Percentiles rank a stretch among this genome's conserved stretches.
Evolutionary conservation across 2,797 vertebrate species (phyloP).

Genomic region (Chiloscyllium punctatum): DNA sequence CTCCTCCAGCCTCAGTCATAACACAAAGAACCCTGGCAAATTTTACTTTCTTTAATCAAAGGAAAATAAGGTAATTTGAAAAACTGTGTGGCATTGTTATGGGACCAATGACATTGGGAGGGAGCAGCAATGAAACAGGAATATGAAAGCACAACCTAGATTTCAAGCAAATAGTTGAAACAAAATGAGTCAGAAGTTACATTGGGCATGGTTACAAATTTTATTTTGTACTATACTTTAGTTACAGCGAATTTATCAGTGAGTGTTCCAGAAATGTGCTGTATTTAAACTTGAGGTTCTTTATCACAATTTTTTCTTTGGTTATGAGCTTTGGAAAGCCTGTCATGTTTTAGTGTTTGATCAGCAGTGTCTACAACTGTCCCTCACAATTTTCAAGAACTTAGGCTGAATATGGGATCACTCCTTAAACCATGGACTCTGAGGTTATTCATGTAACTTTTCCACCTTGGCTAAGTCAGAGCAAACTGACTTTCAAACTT

Average conservation of each 20-base stretch:
- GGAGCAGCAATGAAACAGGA: neutral
- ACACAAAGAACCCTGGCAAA: neutral
- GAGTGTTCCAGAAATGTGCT: neutral
- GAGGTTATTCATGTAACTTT: neutral
- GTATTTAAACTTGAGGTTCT: slow-evolving; percentile 2
- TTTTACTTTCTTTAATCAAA: neutral
- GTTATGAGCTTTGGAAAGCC: neutral
- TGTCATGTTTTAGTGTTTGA: neutral
- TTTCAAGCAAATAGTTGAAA: neutral
- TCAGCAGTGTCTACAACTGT: neutral
- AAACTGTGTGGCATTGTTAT: neutral
- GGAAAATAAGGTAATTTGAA: neutral
- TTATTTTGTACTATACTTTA: neutral
- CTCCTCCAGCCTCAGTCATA: too few species aligned
- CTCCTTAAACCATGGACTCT: neutral
- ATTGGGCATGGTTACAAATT: neutral
- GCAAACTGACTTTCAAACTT: neutral
- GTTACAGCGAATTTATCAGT: neutral
- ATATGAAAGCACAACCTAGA: neutral
- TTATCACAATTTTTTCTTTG: neutral
- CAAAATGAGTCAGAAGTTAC: neutral
- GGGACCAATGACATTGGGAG: neutral
- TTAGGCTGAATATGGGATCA: neutral
- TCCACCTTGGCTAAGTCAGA: neutral
- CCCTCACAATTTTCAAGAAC: neutral